These are phyloP conservation scores for Tenthredo amoena DNA, from an alignment of 2,888 invertebrate genomes.

Conservation along the genomic window DNA sequence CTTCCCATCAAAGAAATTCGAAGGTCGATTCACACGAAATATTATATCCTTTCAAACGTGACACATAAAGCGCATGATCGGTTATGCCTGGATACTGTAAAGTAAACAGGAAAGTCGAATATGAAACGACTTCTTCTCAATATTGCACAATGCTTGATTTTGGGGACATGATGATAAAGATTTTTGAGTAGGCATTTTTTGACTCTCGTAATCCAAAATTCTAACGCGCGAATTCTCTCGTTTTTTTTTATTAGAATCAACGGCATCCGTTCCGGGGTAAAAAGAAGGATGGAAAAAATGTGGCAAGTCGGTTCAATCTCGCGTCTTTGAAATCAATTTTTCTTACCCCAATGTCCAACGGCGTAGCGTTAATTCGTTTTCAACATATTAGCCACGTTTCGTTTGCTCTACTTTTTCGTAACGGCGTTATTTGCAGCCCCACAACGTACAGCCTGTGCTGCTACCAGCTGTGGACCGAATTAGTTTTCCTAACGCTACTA, in stretches of 20 bases:
- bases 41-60: neutral
- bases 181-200: no score
- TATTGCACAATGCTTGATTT: neutral
- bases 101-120: neutral
- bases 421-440: slow-evolving; percentile 4
- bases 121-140: neutral
- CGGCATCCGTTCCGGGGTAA: no score
- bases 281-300: neutral
- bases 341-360: neutral
- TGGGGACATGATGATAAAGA: no score
- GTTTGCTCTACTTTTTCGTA: slow-evolving; percentile 1
- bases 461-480: slow-evolving; percentile 6
- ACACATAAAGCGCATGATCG: neutral
- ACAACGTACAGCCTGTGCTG: neutral
- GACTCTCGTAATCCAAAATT: neutral
- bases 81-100: neutral
- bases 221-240: neutral
- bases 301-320: neutral
- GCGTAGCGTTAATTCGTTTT: neutral
- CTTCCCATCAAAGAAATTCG: neutral
- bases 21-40: neutral
- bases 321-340: neutral
- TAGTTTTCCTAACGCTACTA: slow-evolving; percentile 5
- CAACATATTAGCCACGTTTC: neutral
- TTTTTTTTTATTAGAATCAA: no score